A percentile compares a stretch with the other conserved stretches of the same genome.
phyloP scores from a whole-genome alignment of 1,140 invertebrate species.

The Geopemphigus sp. region DNA sequence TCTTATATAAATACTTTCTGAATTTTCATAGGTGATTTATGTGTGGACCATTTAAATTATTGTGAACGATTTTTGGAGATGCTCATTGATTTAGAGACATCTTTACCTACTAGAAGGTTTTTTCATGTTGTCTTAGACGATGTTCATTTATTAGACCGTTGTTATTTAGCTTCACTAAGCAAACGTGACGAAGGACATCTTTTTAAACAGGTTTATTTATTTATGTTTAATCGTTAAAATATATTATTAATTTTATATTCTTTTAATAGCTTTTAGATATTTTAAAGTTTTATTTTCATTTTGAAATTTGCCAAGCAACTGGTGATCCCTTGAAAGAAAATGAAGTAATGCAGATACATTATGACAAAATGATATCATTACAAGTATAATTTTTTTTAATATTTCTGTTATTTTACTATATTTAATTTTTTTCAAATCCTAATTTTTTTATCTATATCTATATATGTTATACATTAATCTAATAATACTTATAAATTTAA shows the following conservation, averaged over 20 bases:
- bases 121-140: constrained; percentile 96
- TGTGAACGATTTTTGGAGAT: constrained; percentile 96
- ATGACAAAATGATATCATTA: constrained; percentile 83
- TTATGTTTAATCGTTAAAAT: not conserved
- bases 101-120: constrained; percentile 91
- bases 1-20: too few relatives aligned
- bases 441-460: too few relatives aligned
- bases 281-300: constrained; percentile 93
- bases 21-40: constrained; percentile 58
- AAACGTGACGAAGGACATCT: constrained; percentile 82
- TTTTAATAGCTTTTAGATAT: constrained; percentile 79
- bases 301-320: constrained; percentile 96
- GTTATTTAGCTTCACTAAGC: constrained; percentile 75
- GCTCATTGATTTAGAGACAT: constrained; percentile 92
- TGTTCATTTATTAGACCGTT: constrained; percentile 88
- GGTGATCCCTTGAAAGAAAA: constrained; percentile 91
- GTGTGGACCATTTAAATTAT: constrained; percentile 69
- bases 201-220: constrained; percentile 74
- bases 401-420: not conserved
- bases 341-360: constrained; percentile 91
- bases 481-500: too few relatives aligned
- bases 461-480: too few relatives aligned
- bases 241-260: constrained; percentile 22
- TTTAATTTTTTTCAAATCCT: too few relatives aligned
- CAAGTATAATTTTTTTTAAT: constrained; percentile 63